phyloP scores from a whole-genome alignment of 2,113 vertebrate species.

The Chinchilla lanigera region DNA sequence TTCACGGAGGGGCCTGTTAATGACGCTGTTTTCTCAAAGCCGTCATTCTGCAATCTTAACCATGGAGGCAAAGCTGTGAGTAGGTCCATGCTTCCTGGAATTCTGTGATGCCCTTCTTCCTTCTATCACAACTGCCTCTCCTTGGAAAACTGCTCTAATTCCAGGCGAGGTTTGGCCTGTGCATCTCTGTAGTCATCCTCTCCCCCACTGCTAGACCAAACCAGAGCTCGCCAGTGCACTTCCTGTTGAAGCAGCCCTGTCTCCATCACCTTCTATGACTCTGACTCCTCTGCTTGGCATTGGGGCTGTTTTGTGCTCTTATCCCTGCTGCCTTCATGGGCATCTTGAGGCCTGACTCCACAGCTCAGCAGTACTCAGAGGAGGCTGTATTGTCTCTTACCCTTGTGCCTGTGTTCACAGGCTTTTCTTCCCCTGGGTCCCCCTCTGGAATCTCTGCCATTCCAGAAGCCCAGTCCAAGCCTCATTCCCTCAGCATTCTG shows the following conservation, averaged over 20 bases:
- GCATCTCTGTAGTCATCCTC: not conserved
- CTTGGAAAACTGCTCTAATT: not conserved
- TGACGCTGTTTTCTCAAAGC: not conserved
- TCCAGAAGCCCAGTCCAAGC: not conserved
- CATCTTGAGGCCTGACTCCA: not conserved
- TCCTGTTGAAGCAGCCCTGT: not conserved
- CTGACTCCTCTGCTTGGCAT: not conserved
- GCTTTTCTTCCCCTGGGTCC: not conserved
- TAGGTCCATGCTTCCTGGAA: not conserved
- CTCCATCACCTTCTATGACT: not conserved
- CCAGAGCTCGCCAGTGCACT: not conserved
- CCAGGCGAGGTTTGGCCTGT: not conserved
- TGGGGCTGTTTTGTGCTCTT: not conserved
- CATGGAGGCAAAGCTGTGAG: not conserved
- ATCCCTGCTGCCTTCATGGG: not conserved
- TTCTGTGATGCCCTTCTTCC: not conserved
- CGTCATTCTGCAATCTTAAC: not conserved
- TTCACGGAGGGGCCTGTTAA: not conserved
- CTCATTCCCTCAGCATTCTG: not conserved
- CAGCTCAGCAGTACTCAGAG: not conserved
- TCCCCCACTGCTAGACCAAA: not conserved
- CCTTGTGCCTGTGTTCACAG: not conserved
- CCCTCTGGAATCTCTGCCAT: not conserved
- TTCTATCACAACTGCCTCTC: not conserved
- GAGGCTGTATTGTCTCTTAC: not conserved